Percentiles rank a stretch among this genome's conserved stretches.
Conservation (phyloP, 2,888 invertebrate genomes). For the Pimpla rufipes region DNA sequence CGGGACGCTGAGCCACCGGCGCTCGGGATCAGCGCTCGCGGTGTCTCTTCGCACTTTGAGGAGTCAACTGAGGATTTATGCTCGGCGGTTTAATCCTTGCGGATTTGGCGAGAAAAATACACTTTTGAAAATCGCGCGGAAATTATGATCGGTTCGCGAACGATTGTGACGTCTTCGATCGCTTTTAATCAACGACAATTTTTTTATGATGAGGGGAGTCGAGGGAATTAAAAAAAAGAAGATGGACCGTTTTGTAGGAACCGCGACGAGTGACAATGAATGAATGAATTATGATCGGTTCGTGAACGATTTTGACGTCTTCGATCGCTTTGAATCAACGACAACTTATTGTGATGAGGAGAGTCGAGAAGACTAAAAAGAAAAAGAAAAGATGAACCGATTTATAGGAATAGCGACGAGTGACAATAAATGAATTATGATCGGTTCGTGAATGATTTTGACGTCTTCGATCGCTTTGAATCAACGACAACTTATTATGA, state of each 20-base stretch:
- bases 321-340: background rate
- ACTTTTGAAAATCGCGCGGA: background rate
- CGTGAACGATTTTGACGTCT: background rate
- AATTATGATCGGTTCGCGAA: background rate
- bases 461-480: background rate
- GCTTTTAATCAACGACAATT: background rate
- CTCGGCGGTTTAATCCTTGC: slow-evolving; percentile 57
- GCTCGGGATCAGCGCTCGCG: background rate
- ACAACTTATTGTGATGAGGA: background rate
- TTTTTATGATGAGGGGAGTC: background rate
- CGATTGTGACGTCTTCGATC: background rate
- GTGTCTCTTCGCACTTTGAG: slow-evolving; percentile 17
- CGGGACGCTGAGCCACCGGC: background rate
- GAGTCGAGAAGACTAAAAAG: background rate
- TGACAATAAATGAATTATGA: too few species aligned
- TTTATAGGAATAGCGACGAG: too few species aligned
- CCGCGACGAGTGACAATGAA: background rate
- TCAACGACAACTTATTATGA: background rate
- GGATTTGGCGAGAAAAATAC: slow-evolving; percentile 33
- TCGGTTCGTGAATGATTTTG: background rate
- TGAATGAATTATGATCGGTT: background rate
- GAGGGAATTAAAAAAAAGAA: too few species aligned
- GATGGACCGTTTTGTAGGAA: too few species aligned
- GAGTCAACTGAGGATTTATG: slow-evolving; percentile 57
- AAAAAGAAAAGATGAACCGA: slow-evolving; percentile 5